phyloP scores from a whole-genome alignment of 1,140 invertebrate species.

The Apis laboriosa region DNA sequence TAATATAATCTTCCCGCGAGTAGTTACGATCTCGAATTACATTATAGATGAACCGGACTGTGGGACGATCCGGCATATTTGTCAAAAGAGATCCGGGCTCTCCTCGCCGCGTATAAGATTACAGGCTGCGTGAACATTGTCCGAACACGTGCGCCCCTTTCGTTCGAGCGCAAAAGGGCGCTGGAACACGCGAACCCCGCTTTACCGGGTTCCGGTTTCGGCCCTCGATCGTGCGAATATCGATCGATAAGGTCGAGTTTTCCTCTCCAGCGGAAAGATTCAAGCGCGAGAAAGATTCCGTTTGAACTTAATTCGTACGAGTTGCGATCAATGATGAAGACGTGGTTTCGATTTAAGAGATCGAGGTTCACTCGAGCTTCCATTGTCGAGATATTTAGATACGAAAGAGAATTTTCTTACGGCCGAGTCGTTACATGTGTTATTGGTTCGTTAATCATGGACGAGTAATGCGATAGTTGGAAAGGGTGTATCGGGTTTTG shows the following conservation, averaged over 20 bases:
- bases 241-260: neutral
- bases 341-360: no score
- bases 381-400: no score
- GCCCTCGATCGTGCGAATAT: neutral
- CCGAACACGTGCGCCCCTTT: constrained; percentile 43
- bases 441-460: no score
- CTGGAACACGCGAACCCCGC: neutral
- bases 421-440: no score
- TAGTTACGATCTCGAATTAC: constrained; percentile 68
- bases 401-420: no score
- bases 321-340: no score
- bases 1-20: constrained; percentile 59
- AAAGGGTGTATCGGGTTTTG: no score
- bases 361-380: no score
- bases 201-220: neutral
- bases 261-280: no score
- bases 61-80: constrained; percentile 62
- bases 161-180: neutral
- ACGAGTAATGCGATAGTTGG: no score
- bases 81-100: constrained; percentile 63
- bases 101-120: constrained; percentile 46
- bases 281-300: no score
- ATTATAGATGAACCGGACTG: constrained; percentile 62
- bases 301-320: no score
- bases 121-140: constrained; percentile 50